These are phyloP conservation scores for Cosmopolites sordidus DNA, from an alignment of 2,888 invertebrate species.

Conservation along the genomic window DNA sequence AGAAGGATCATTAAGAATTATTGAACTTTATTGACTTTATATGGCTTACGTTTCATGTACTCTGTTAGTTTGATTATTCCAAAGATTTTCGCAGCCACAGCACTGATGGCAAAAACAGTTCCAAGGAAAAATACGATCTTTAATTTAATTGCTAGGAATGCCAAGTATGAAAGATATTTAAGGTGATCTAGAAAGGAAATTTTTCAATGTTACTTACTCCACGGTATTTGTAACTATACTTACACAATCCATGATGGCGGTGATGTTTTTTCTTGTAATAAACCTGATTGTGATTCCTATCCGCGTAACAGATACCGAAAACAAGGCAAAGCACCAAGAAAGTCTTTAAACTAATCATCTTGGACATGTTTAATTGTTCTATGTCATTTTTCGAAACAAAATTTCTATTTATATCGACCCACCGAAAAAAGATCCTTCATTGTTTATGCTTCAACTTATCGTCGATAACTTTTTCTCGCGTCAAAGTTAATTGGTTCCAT, in stretches of 20 bases:
- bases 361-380: not conserved
- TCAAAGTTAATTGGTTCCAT: slow-evolving; percentile 13
- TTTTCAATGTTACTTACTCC: too few species aligned
- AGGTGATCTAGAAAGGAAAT: slow-evolving; percentile 40
- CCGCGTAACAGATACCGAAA: slow-evolving; percentile 23
- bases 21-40: too few species aligned
- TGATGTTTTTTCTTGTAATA: slow-evolving; percentile 20
- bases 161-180: slow-evolving; percentile 37
- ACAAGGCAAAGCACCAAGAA: slow-evolving; percentile 5
- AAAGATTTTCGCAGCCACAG: slow-evolving; percentile 42
- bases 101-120: slow-evolving; percentile 37
- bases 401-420: not conserved
- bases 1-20: slow-evolving; percentile 2
- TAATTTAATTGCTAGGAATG: slow-evolving; percentile 42
- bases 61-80: slow-evolving; percentile 39
- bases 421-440: not conserved
- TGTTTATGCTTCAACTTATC: slow-evolving; percentile 18
- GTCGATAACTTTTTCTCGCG: slow-evolving; percentile 17
- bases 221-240: slow-evolving; percentile 7
- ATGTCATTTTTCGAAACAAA: too few species aligned
- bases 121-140: slow-evolving; percentile 42
- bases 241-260: slow-evolving; percentile 23
- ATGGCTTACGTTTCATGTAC: slow-evolving; percentile 36
- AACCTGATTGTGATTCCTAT: slow-evolving; percentile 6
- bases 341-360: slow-evolving; percentile 13